Evolutionary conservation across 2,797 vertebrate species (phyloP), one percentile per base, ranked within the genome.

Genomic region (Poeciliopsis paucimaculata): DNA sequence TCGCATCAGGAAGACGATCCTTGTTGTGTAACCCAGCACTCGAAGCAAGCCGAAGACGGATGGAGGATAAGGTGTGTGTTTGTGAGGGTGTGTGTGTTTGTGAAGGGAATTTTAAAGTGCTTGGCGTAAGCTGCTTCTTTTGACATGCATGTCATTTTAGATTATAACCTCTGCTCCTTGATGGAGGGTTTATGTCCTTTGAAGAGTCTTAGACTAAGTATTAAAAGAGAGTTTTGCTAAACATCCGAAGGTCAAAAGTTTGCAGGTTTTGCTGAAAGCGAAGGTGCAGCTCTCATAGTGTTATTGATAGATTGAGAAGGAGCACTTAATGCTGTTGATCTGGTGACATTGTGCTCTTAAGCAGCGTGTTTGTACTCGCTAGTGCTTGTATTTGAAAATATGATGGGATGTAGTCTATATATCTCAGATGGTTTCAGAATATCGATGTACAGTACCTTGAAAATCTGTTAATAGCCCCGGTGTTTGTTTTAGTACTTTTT

Each of bases 1-100:
- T 86, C 13, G 75, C 77, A 85, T 90, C 84, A 83, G 73, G 80
- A 92, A 88, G 88, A 86, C 15, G 85, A 89, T 89, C 86, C 77
- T 71, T n/a, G 80, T 92, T 90, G 91, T 94, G 89, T 92, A 91
- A 90, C 87, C 82, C 84, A 77, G 90, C 88, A 84, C 89, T 85
- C 76, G 64, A 90, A 83, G 83, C 84, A 53, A 39, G 75, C 73
- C 34, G 15, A 75, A 72, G 76, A 91, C 86, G 77, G 84, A 90
- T 89, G 81, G 77, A 83, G 78, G 71, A 78, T 43, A 47, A 72
- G 55, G 60, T 77, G 57, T 4, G 46, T 78, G 57, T 16, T 76
- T 46, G 73, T 76, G 39, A 47, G 62, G 34, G 10, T 12, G 49
- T 75, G 62, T 11, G 46, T 82, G 64, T 28, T 75, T 43, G 73